phyloP scores from a whole-genome alignment of 1,140 invertebrate species.

The Sweltsa coloradensis region DNA sequence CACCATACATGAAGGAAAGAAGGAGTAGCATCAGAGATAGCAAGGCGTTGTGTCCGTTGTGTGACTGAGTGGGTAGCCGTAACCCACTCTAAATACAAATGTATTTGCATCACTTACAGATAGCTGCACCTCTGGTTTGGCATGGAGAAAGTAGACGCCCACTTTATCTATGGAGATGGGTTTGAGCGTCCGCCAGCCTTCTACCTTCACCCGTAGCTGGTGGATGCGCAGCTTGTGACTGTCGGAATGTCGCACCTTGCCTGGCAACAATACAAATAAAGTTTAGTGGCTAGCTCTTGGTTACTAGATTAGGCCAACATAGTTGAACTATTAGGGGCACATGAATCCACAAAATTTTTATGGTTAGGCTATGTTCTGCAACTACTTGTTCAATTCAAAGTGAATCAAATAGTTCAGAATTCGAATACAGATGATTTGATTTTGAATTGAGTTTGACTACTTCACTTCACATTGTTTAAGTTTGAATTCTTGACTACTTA shows the following conservation, averaged over 20 bases:
- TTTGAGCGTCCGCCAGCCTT: slow-evolving; percentile 76
- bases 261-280: slow-evolving; percentile 19
- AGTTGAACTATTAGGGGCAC: too few relatives aligned
- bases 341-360: too few relatives aligned
- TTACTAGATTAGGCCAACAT: too few relatives aligned
- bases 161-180: slow-evolving; percentile 92
- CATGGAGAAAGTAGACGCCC: slow-evolving; percentile 81
- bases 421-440: slow-evolving; percentile 81
- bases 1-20: too few relatives aligned
- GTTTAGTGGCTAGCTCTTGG: neutral
- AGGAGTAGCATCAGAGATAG: too few relatives aligned
- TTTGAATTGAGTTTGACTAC: too few relatives aligned
- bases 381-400: slow-evolving; percentile 4
- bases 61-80: too few relatives aligned
- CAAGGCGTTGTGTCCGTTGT: too few relatives aligned
- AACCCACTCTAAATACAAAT: too few relatives aligned
- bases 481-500: too few relatives aligned
- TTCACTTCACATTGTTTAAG: too few relatives aligned
- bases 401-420: slow-evolving; percentile 39
- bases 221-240: slow-evolving; percentile 70
- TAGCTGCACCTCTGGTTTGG: slow-evolving; percentile 35
- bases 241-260: slow-evolving; percentile 60
- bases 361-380: slow-evolving; percentile 9
- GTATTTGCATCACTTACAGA: slow-evolving; percentile 6
- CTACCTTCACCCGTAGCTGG: slow-evolving; percentile 75